These are phyloP conservation scores for Bilobella aurantiaca DNA, from an alignment of 1,140 invertebrate species.

Conservation along the genomic window DNA sequence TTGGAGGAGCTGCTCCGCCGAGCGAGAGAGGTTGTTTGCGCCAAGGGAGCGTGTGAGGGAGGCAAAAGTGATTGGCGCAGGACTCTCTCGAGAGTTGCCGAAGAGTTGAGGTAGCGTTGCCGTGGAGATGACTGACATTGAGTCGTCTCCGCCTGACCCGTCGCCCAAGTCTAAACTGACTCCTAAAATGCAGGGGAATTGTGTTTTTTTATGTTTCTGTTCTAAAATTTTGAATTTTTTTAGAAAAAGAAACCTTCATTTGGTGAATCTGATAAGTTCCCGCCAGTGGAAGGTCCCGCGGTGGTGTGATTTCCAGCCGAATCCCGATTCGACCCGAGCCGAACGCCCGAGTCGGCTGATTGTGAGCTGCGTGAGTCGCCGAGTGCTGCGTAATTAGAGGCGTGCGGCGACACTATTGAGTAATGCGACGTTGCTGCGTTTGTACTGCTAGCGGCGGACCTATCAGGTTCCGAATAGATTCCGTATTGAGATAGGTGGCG, in stretches of 20 bases:
- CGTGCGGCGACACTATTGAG: constrained; percentile 31
- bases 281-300: constrained; percentile 52
- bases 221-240: constrained; percentile 19
- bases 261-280: constrained; percentile 65
- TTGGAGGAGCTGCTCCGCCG: constrained; percentile 61
- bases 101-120: constrained; percentile 52
- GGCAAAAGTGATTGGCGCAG: constrained; percentile 30
- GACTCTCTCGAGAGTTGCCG: constrained; percentile 31
- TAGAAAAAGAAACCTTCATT: constrained; percentile 49
- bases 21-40: constrained; percentile 59
- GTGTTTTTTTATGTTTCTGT: not conserved
- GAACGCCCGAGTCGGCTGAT: constrained; percentile 73
- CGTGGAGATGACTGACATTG: constrained; percentile 60
- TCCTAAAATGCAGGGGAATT: constrained; percentile 34
- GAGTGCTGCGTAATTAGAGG: constrained; percentile 39
- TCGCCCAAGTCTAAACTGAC: constrained; percentile 50
- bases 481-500: constrained; percentile 57
- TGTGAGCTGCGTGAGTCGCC: constrained; percentile 71
- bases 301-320: constrained; percentile 42
- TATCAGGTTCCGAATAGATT: constrained; percentile 52
- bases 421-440: constrained; percentile 35
- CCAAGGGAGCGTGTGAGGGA: constrained; percentile 64
- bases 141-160: constrained; percentile 59
- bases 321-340: constrained; percentile 68
- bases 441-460: constrained; percentile 33